These are phyloP conservation scores for Lasioglossum pauxillum DNA, from an alignment of 2,888 invertebrate genomes.

Conservation along the genomic window DNA sequence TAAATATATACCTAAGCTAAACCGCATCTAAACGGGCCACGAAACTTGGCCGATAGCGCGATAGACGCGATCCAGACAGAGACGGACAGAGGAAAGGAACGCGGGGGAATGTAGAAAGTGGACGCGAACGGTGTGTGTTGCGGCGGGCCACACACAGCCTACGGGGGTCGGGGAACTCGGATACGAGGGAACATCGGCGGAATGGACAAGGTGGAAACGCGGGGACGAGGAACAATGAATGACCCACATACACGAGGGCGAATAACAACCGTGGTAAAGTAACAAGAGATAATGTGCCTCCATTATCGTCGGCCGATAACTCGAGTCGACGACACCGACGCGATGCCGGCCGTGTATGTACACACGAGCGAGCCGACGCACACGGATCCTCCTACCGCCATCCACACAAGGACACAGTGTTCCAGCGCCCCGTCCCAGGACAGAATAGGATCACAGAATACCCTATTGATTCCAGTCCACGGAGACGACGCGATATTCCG, in stretches of 20 bases:
- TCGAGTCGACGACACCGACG: conserved; percentile 62
- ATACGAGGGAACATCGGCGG: conserved; percentile 17
- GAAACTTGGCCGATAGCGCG: conserved; percentile 68
- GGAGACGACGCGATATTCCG: conserved; percentile 39
- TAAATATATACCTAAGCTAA: conserved; percentile 79
- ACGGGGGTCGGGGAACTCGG: not conserved
- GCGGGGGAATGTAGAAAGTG: conserved; percentile 20
- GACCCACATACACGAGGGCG: conserved; percentile 64
- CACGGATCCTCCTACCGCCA: not conserved
- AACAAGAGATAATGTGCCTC: conserved; percentile 71
- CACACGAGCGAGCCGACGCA: not conserved
- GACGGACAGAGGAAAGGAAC: not conserved
- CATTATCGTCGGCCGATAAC: conserved; percentile 72
- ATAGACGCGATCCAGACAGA: conserved; percentile 34
- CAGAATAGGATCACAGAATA: not conserved
- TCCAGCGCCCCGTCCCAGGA: not conserved
- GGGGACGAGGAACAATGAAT: conserved; percentile 56
- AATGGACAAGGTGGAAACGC: conserved; percentile 52
- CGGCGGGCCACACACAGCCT: not conserved
- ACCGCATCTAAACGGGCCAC: conserved; percentile 72
- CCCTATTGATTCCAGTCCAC: conserved; percentile 53
- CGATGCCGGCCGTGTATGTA: not conserved
- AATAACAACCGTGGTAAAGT: conserved; percentile 71
- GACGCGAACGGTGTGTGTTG: not conserved
- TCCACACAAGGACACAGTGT: not conserved